Conservation (phyloP, 2,113 vertebrate species). For the Oryzias javanicus region DNA sequence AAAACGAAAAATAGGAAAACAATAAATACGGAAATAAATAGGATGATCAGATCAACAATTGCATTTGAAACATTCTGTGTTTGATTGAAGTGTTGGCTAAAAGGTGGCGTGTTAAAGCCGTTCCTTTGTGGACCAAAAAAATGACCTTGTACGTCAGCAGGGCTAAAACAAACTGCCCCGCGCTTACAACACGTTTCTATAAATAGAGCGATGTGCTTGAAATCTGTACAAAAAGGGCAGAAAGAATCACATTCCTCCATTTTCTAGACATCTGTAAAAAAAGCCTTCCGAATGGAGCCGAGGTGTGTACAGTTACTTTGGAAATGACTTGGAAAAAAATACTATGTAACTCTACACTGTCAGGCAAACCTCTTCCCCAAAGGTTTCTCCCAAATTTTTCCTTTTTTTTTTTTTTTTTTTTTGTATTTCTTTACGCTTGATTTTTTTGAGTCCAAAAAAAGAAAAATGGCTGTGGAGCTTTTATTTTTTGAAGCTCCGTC, state of each 20-base stretch:
- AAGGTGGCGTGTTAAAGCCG: conserved; percentile 67
- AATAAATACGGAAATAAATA: conserved; percentile 81
- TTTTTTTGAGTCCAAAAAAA: conserved; percentile 38
- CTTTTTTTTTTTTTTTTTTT: conserved; percentile 24
- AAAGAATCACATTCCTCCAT: conserved; percentile 76
- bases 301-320: conserved; percentile 59
- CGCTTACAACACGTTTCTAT: conserved; percentile 65
- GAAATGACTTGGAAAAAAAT: conserved; percentile 58
- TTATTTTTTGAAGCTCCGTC: conserved; percentile 47
- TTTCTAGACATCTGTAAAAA: conserved; percentile 72
- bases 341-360: conserved; percentile 67
- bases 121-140: conserved; percentile 72
- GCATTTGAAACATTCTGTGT: conserved; percentile 66
- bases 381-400: background rate
- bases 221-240: conserved; percentile 77
- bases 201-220: conserved; percentile 81
- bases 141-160: conserved; percentile 63
- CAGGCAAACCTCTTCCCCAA: conserved; percentile 47
- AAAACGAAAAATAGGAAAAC: conserved; percentile 42
- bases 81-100: conserved; percentile 60
- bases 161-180: conserved; percentile 67
- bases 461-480: conserved; percentile 58
- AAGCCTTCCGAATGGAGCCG: conserved; percentile 60
- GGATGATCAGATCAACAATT: conserved; percentile 71
- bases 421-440: conserved; percentile 42